Percentiles rank a stretch among this genome's conserved stretches.
Conservation (phyloP, 1,140 invertebrate genomes). For the Harlomillsia oculata region DNA sequence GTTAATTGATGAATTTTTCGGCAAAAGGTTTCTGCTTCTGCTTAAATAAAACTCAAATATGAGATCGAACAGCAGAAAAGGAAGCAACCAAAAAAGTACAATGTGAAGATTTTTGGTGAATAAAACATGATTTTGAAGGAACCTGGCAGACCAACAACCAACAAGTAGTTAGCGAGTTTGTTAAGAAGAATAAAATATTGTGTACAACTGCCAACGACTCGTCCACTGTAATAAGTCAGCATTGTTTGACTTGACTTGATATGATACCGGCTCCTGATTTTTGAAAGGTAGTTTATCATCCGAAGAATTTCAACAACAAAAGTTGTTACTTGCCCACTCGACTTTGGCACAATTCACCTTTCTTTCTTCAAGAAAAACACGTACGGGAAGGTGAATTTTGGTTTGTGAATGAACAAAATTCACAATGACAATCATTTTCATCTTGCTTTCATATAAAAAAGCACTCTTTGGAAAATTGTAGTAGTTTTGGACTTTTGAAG, state of each 20-base stretch:
- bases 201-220: not conserved
- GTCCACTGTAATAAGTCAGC: constrained; percentile 8
- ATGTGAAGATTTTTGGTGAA: not conserved
- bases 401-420: too few relatives aligned
- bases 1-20: too few relatives aligned
- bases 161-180: not conserved
- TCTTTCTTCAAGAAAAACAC: too few relatives aligned
- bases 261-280: constrained; percentile 9
- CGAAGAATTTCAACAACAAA: not conserved
- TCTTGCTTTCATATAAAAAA: too few relatives aligned
- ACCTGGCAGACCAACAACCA: not conserved
- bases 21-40: not conserved
- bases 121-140: not conserved
- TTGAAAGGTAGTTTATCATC: constrained; percentile 10
- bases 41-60: not conserved
- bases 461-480: too few relatives aligned
- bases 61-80: not conserved
- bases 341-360: too few relatives aligned
- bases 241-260: constrained; percentile 4
- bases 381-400: too few relatives aligned
- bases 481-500: too few relatives aligned
- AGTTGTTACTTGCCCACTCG: too few relatives aligned
- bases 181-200: constrained; percentile 8
- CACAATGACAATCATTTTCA: too few relatives aligned
- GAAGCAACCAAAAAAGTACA: not conserved